Base-by-base conservation (phyloP, 1,140 invertebrate species). In the Drosophila teissieri region DNA sequence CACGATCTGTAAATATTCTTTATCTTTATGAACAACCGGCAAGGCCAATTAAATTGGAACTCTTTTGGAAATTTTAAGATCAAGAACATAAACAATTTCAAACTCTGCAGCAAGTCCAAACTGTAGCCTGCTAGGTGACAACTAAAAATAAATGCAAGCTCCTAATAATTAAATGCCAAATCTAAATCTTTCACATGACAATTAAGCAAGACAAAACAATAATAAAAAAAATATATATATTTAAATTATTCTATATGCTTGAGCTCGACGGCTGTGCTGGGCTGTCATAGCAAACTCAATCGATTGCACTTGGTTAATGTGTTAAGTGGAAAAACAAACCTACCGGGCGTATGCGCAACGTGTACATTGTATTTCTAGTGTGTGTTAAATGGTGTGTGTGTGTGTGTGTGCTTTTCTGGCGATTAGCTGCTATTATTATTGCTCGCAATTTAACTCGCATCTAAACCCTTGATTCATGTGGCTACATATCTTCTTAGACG, bases 341-440 rank as follows among this genome's bases (percentile, higher is more conserved):
- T 51, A 62, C 78, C 17, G 36, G 63, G 54, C 78, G 70, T 75
- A 80, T 80, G 69, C 46, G 60, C 63, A 51, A 79, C 63, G 36
- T 73, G 57, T 39, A 15, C 8, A 27, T 46, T 17, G n/a, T 53
- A 34, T 45, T 17, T 56, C 24, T 10, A n/a, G 22, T 22, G 24
- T 51, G 52, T 72, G 22, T 56, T 65, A 64, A 74, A 36, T 75
- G 49, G 36, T 36, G 63, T 64, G 45, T 67, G 44, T 19, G 19
- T 19, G 63, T 64, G 36, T 36, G 63, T 64, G 45, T 67, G 44
- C 17, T 48, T 39, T 11, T 57, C 44, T 51, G 22, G 31, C 24
- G 49, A 60, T 73, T 46, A 62, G 44, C 72, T 63, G 44, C 72
- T 63, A 48, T 55, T 55, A 55, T 49, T 73, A 63, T 74, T 74